Evolutionary conservation across 2,797 vertebrate species (phyloP).

Genomic region (Fratercula arctica): DNA sequence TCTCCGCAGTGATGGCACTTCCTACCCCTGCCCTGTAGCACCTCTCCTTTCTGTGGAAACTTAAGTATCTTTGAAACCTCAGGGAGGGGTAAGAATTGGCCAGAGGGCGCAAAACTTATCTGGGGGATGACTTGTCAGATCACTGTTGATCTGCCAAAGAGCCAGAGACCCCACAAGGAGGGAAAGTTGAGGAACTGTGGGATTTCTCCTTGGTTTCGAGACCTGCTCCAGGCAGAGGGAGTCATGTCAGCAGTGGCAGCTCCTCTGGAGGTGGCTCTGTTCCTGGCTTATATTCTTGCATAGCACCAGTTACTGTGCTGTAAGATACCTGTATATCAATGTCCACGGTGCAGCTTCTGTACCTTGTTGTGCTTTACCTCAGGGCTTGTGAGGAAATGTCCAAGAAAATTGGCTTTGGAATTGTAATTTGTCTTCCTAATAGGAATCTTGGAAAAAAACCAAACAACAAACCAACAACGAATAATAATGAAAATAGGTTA

Average conservation of each 20-base stretch:
- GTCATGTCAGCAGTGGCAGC: not conserved
- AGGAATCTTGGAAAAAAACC: not conserved
- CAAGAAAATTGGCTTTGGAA: not conserved
- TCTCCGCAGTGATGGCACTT: rapidly evolving
- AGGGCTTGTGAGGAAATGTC: not conserved
- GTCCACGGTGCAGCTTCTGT: not conserved
- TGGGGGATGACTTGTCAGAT: not conserved
- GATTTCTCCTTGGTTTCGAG: not conserved
- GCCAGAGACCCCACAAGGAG: not conserved
- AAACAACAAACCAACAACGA: not conserved
- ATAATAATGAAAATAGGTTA: not conserved
- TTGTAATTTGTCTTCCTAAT: not conserved
- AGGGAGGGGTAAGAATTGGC: not conserved
- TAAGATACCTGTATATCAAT: not conserved
- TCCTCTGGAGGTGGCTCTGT: not conserved
- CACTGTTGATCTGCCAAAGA: not conserved
- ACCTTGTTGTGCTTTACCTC: not conserved
- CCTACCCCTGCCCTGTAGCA: not conserved
- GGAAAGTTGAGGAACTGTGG: not conserved
- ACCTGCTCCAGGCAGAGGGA: not conserved
- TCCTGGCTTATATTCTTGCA: not conserved
- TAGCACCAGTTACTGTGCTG: not conserved
- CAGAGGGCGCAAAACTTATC: not conserved
- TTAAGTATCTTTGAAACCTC: not conserved
- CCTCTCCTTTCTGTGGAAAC: not conserved